Evolutionary conservation across 2,888 invertebrate genomes (phyloP).

Genomic region (Xestia xanthographa): DNA sequence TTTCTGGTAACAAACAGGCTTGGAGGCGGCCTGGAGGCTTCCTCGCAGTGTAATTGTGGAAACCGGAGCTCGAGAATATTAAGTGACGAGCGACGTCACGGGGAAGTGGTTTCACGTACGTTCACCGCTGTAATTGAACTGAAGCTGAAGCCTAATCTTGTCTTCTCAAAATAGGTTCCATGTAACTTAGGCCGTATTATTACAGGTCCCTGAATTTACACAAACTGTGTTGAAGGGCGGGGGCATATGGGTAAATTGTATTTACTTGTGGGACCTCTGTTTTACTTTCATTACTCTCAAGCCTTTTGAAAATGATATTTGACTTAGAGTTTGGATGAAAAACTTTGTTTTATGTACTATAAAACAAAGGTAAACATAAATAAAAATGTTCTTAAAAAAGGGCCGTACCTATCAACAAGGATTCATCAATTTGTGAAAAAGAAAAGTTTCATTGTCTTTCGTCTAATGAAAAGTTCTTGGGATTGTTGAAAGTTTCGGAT

Average conservation of each 20-base stretch:
- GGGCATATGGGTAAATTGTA: constrained; percentile 4
- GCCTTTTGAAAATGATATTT: background rate
- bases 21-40: constrained; percentile 58
- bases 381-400: constrained; percentile 19
- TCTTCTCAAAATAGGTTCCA: constrained; percentile 64
- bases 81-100: constrained; percentile 73
- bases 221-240: constrained; percentile 15
- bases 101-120: constrained; percentile 69
- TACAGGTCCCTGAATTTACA: constrained; percentile 32
- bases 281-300: constrained; percentile 1
- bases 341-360: background rate
- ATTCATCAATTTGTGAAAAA: constrained; percentile 60
- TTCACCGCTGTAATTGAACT: constrained; percentile 71
- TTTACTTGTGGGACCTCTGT: constrained; percentile 26
- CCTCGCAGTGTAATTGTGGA: constrained; percentile 69
- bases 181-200: constrained; percentile 49
- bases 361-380: background rate
- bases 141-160: constrained; percentile 69
- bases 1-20: constrained; percentile 79
- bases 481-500: constrained; percentile 62
- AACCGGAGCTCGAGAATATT: constrained; percentile 68
- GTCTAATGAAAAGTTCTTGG: constrained; percentile 60
- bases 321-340: background rate
- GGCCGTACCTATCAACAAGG: constrained; percentile 27
- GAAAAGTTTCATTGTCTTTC: constrained; percentile 64